Percentiles rank a stretch among this genome's conserved stretches.
Conservation (phyloP, 1,140 invertebrate genomes). For the Heterodera carotae region DNA sequence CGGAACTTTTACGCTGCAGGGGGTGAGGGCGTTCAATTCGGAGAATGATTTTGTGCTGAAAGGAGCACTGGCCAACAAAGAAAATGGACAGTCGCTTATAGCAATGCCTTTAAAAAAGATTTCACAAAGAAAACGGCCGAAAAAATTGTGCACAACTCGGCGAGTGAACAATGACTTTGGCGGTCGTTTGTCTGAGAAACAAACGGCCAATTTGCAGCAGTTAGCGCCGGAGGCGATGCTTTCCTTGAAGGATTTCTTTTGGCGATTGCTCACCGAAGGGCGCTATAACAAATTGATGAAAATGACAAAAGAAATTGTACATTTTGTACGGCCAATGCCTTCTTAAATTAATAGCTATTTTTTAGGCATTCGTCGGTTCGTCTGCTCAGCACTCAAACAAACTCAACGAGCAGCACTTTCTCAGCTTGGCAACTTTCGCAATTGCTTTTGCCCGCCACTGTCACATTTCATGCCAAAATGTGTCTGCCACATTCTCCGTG, state of each 20-base stretch:
- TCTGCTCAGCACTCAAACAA: constrained; percentile 24
- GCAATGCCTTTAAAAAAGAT: background rate
- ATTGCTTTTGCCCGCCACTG: constrained; percentile 36
- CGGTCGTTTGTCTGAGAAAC: constrained; percentile 2
- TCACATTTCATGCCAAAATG: constrained; percentile 28
- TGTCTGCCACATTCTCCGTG: constrained; percentile 35
- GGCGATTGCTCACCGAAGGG: constrained; percentile 31
- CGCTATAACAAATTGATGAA: constrained; percentile 42
- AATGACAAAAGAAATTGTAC: constrained; percentile 34
- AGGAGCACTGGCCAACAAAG: background rate
- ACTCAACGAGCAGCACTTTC: constrained; percentile 41
- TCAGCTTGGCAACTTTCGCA: constrained; percentile 32
- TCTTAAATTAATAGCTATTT: background rate
- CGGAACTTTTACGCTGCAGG: constrained; percentile 82
- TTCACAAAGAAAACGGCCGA: constrained; percentile 26
- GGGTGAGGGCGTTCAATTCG: constrained; percentile 36
- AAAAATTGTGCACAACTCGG: background rate
- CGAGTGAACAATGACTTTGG: constrained; percentile 30
- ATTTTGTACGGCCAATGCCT: constrained; percentile 1
- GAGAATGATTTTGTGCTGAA: constrained; percentile 32
- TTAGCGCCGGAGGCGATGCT: constrained; percentile 7
- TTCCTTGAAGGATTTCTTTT: constrained; percentile 36
- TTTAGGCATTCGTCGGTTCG: constrained; percentile 34
- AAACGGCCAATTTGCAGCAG: constrained; percentile 19
- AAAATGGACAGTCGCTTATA: constrained; percentile 28